phyloP scores from a whole-genome alignment of 2,113 vertebrate species.

The Agapornis roseicollis region DNA sequence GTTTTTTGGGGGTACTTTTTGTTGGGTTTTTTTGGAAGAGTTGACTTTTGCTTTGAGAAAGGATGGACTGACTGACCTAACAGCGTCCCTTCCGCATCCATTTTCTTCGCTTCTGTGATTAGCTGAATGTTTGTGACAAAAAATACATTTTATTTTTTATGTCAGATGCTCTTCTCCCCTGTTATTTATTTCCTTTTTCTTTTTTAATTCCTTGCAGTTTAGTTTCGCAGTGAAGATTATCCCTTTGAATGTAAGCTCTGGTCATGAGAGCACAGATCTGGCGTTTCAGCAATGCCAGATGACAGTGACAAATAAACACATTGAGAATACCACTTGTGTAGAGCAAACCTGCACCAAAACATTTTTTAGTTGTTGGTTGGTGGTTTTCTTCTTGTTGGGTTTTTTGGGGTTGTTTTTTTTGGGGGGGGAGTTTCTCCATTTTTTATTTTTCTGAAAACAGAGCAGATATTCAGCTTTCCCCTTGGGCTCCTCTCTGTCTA shows the following conservation, averaged over 20 bases:
- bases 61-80: accelerated
- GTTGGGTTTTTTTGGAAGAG: not conserved
- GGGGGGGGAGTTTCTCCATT: no score
- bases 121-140: accelerated
- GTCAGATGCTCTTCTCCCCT: not conserved
- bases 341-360: not conserved
- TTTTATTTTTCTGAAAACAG: not conserved
- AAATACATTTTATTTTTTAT: not conserved
- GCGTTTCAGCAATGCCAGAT: not conserved
- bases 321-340: not conserved
- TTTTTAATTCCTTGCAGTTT: not conserved
- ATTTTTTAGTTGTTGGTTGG: no score
- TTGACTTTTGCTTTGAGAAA: not conserved
- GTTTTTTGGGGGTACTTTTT: no score
- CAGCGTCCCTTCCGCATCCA: not conserved
- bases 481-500: not conserved
- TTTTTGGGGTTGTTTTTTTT: no score
- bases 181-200: no score
- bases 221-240: not conserved
- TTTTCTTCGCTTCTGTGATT: not conserved
- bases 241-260: not conserved
- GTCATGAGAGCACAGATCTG: accelerated
- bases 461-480: not conserved
- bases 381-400: no score
- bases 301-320: not conserved